phyloP scores from a whole-genome alignment of 2,113 vertebrate species.

The Gymnarchus niloticus region DNA sequence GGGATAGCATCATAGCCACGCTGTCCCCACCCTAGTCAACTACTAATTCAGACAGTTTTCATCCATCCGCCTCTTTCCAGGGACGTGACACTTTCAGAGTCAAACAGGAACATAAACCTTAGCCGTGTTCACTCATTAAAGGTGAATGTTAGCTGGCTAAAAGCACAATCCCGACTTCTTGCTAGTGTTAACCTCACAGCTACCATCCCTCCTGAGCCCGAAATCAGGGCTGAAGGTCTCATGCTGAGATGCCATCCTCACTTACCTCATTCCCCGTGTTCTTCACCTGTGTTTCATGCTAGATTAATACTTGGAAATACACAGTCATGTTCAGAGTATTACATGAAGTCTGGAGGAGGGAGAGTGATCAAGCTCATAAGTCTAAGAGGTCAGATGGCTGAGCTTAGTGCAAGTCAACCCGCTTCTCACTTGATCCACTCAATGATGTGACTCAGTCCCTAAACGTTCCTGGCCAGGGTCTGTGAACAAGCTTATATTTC shows the following conservation, averaged over 20 bases:
- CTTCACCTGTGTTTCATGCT: neutral
- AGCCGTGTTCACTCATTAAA: neutral
- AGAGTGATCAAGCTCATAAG: neutral
- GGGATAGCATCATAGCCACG: neutral
- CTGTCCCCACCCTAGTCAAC: neutral
- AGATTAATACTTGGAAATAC: neutral
- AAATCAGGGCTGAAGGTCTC: too few species aligned
- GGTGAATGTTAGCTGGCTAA: neutral
- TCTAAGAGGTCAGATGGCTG: neutral
- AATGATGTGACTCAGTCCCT: neutral
- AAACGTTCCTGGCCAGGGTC: neutral
- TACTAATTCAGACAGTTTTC: neutral
- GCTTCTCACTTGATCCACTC: neutral
- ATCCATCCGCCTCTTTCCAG: neutral
- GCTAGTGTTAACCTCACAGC: neutral
- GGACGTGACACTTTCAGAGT: neutral
- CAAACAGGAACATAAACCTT: neutral
- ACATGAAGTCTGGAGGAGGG: neutral
- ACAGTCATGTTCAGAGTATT: neutral
- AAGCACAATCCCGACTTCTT: neutral
- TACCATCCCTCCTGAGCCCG: neutral
- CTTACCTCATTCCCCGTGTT: too few species aligned
- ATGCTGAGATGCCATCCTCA: too few species aligned
- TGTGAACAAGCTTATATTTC: neutral
- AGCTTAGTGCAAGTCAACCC: neutral